Evolutionary conservation across 2,888 invertebrate species (phyloP).

Genomic region (Aproaerema taeniolella): DNA sequence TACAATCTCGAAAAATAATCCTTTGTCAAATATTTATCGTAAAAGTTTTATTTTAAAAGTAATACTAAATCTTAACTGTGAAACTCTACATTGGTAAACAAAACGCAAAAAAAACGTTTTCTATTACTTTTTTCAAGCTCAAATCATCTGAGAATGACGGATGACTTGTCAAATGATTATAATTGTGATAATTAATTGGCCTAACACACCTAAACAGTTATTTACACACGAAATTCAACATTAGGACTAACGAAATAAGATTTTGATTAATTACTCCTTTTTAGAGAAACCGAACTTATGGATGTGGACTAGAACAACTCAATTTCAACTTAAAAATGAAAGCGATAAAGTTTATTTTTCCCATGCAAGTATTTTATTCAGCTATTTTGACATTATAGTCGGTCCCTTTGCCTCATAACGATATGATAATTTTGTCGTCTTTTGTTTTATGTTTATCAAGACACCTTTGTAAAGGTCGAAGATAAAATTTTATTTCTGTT

Average conservation of each 20-base stretch:
- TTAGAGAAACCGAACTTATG: too few species aligned
- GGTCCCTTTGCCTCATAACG: constrained; percentile 11
- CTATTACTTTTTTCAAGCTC: background rate
- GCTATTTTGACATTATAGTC: constrained; percentile 10
- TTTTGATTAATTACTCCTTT: constrained; percentile 15
- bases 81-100: too few species aligned
- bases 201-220: constrained; percentile 9
- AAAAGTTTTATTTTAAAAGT: too few species aligned
- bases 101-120: too few species aligned
- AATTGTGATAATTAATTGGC: constrained; percentile 17
- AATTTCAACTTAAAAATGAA: too few species aligned
- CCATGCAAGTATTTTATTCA: too few species aligned
- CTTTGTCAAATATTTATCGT: too few species aligned
- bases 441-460: constrained; percentile 15
- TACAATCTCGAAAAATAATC: too few species aligned
- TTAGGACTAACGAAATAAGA: constrained; percentile 13
- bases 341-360: too few species aligned
- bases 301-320: too few species aligned
- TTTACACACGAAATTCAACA: constrained; percentile 13
- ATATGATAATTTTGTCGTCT: constrained; percentile 16
- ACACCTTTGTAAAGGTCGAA: constrained; percentile 12
- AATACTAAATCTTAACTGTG: too few species aligned
- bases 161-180: constrained; percentile 14
- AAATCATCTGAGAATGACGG: constrained; percentile 13
- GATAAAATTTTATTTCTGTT: too few species aligned